Evolutionary conservation across 2,888 invertebrate species (phyloP).

Genomic region (Pammene fasciana): DNA sequence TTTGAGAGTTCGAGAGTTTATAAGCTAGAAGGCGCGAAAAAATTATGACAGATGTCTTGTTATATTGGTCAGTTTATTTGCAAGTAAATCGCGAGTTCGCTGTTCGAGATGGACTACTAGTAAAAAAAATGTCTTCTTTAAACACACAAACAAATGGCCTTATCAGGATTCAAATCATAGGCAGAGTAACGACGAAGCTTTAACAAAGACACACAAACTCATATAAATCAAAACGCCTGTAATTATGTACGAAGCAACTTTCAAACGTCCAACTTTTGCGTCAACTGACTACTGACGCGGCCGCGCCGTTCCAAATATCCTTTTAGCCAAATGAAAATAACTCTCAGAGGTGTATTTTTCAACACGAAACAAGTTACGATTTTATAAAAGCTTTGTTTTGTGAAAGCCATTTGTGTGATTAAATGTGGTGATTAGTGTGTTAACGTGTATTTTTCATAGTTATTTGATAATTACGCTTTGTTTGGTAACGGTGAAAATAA

Average conservation of each 20-base stretch:
- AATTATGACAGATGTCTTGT: too few species aligned
- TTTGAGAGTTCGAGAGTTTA: too few species aligned
- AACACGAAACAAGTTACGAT: slow-evolving; percentile 32
- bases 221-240: slow-evolving; percentile 7
- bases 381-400: slow-evolving; percentile 37
- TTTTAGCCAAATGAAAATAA: slow-evolving; percentile 65
- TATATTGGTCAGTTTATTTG: too few species aligned
- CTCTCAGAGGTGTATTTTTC: slow-evolving; percentile 48
- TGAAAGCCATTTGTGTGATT: slow-evolving; percentile 34
- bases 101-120: too few species aligned
- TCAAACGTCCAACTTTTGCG: slow-evolving; percentile 36
- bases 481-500: background rate
- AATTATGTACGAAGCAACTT: slow-evolving; percentile 28
- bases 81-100: too few species aligned
- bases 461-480: background rate
- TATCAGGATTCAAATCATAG: too few species aligned
- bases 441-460: slow-evolving; percentile 21
- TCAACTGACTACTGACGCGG: slow-evolving; percentile 32
- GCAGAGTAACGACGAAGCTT: too few species aligned
- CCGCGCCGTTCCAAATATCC: slow-evolving; percentile 45
- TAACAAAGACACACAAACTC: too few species aligned
- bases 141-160: too few species aligned
- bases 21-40: too few species aligned
- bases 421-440: slow-evolving; percentile 35
- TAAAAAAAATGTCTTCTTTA: too few species aligned